Evolutionary conservation across 2,113 vertebrate species (phyloP).

Genomic region (Petrocephalus microphthalmus): DNA sequence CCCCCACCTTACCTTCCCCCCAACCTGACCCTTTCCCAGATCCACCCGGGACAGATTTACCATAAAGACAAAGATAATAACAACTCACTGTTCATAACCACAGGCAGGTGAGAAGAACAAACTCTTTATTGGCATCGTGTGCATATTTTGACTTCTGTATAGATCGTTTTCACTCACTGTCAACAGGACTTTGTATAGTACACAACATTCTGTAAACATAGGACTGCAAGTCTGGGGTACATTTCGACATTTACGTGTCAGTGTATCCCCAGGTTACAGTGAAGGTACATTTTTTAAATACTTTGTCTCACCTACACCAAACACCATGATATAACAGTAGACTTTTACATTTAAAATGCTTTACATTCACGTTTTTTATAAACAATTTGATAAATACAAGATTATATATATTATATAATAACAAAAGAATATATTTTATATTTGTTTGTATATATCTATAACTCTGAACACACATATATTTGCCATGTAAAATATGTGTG

Average conservation of each 20-base stretch:
- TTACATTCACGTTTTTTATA: conserved; percentile 73
- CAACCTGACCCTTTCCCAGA: background rate
- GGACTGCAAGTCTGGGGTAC: conserved; percentile 48
- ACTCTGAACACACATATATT: conserved; percentile 48
- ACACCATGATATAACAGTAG: conserved; percentile 61
- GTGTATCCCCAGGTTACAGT: conserved; percentile 48
- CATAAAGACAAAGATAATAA: conserved; percentile 3
- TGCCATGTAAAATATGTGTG: conserved; percentile 44
- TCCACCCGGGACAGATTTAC: background rate
- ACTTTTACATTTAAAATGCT: conserved; percentile 68
- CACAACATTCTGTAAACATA: conserved; percentile 61
- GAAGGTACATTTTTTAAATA: conserved; percentile 51
- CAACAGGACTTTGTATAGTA: conserved; percentile 59
- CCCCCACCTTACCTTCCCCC: background rate
- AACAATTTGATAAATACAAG: conserved; percentile 73
- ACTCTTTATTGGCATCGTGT: conserved; percentile 64
- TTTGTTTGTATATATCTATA: conserved; percentile 53
- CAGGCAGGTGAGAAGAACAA: conserved; percentile 51
- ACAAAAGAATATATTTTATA: conserved; percentile 62
- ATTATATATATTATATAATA: conserved; percentile 55
- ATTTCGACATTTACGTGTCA: conserved; percentile 46
- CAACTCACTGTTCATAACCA: conserved; percentile 16
- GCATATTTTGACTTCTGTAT: conserved; percentile 58
- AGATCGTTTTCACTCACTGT: conserved; percentile 61
- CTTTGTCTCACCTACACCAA: conserved; percentile 58